These are phyloP conservation scores for Tiliacea citrago DNA, from an alignment of 2,888 invertebrate genomes.

Conservation along the genomic window DNA sequence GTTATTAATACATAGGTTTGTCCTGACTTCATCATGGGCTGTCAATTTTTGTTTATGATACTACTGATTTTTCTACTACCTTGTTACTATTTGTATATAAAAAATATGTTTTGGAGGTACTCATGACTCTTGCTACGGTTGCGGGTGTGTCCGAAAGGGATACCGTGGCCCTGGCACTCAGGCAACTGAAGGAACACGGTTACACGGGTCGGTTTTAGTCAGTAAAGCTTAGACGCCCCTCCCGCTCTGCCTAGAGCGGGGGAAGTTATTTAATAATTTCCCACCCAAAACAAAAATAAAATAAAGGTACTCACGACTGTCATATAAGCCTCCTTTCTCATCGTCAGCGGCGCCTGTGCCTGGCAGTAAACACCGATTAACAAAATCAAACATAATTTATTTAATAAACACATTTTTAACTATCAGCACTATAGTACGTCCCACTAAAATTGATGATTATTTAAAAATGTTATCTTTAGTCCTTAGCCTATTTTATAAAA, in stretches of 20 bases:
- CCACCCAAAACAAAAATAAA: too few relatives aligned
- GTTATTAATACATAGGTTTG: not conserved
- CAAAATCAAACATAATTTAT: constrained; percentile 49
- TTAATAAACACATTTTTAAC: constrained; percentile 51
- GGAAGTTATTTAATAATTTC: too few relatives aligned
- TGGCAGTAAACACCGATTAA: constrained; percentile 52
- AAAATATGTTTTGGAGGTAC: constrained; percentile 27
- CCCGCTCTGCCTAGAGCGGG: too few relatives aligned
- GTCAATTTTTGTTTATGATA: not conserved
- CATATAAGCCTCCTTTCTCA: constrained; percentile 57
- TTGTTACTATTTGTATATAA: not conserved
- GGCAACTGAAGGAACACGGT: too few relatives aligned
- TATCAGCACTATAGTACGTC: constrained; percentile 16
- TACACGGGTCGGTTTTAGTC: too few relatives aligned
- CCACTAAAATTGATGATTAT: not conserved
- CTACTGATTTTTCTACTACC: not conserved
- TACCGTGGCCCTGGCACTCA: too few relatives aligned
- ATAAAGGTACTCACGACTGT: constrained; percentile 62
- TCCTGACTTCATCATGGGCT: not conserved
- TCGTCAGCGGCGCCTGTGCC: constrained; percentile 35
- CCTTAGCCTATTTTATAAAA: constrained; percentile 32
- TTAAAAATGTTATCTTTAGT: not conserved
- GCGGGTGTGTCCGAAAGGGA: too few relatives aligned
- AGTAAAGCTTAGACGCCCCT: too few relatives aligned
- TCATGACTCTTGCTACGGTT: too few relatives aligned